Percentiles rank a stretch among this genome's conserved stretches.
Conservation (phyloP, 2,888 invertebrate species). For the Thymelicus acteon region DNA sequence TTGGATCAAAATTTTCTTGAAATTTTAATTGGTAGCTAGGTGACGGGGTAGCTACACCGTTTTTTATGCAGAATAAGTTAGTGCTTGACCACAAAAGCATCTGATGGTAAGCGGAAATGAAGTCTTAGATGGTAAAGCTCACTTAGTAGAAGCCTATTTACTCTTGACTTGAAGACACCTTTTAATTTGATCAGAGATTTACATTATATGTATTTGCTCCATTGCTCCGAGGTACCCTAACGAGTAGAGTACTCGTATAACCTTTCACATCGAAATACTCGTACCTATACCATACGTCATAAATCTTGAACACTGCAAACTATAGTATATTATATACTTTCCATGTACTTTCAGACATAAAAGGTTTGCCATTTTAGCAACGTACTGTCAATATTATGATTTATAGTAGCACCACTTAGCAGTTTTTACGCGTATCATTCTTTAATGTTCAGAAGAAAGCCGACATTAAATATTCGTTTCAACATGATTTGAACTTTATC, state of each 20-base stretch:
- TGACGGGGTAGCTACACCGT: too few relatives aligned
- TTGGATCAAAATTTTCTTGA: too few relatives aligned
- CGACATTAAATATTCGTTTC: background rate
- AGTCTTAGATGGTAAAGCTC: too few relatives aligned
- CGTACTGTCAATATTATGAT: constrained; percentile 41
- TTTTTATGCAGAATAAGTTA: too few relatives aligned
- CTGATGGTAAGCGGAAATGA: too few relatives aligned
- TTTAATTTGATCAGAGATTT: too few relatives aligned
- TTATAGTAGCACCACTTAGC: constrained; percentile 38
- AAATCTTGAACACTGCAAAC: constrained; percentile 5
- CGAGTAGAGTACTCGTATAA: too few relatives aligned
- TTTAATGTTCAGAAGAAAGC: constrained; percentile 3
- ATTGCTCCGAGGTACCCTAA: background rate
- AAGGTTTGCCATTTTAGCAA: constrained; percentile 40
- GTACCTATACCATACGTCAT: constrained; percentile 1
- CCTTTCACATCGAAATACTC: background rate
- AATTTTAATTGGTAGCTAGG: too few relatives aligned
- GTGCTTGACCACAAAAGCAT: too few relatives aligned
- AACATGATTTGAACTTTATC: background rate
- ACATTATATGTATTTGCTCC: too few relatives aligned
- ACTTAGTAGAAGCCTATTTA: too few relatives aligned
- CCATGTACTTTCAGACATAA: constrained; percentile 22
- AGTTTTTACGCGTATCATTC: constrained; percentile 19
- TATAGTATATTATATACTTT: constrained; percentile 10
- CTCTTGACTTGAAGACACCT: too few relatives aligned